Base-by-base conservation (phyloP, 2,797 vertebrate genomes). In the Anas bernieri region DNA sequence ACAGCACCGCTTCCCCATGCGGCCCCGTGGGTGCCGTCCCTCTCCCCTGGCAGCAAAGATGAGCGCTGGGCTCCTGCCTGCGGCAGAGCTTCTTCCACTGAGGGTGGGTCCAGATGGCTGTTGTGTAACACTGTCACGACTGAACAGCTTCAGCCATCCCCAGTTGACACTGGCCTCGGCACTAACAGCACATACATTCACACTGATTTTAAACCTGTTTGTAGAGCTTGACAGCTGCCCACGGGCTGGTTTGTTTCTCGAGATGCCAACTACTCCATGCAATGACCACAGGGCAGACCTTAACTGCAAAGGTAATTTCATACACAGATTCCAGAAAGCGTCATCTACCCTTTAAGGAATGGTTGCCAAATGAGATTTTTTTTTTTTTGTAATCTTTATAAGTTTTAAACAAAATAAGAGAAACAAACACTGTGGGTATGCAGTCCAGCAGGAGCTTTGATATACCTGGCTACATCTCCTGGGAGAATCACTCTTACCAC, bases 61-160 rank as follows among this genome's bases (percentile, higher is more conserved):
- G 3, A 69, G 37, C 10, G 7, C 64, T 28, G 63, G 12, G 3
- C 35, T 25, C 15, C 35, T 31, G 50, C 39, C n/a, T 9, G 35
- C 25, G 15, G 39, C 12, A 0, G n/a, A 62, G 79, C 28, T 33
- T 82, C 25, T 15, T 15, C 26, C 39, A 1, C 48, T 16, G 72
- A 6, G 7, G 1, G 3, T 0, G 12, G 23, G 30, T 46, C 66
- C 56, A 45, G 62, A 62, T 50, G 37, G 25, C 52, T 56, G 10
- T 18, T 8, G 1, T 8, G 0, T 12, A 18, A n/a, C 30, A 4
- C 8, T 4, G 10, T 20, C 46, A 26, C n/a, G 5, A 4, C 46
- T 33, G 8, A 28, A 22, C 28, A 12, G 16, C 21, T 35, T 46
- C 39, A 26, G 81, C 50, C n/a, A 17, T 22, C 37, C 45, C 23